Evolutionary conservation across 2,888 invertebrate genomes (phyloP).

Genomic region (Thyatira batis): DNA sequence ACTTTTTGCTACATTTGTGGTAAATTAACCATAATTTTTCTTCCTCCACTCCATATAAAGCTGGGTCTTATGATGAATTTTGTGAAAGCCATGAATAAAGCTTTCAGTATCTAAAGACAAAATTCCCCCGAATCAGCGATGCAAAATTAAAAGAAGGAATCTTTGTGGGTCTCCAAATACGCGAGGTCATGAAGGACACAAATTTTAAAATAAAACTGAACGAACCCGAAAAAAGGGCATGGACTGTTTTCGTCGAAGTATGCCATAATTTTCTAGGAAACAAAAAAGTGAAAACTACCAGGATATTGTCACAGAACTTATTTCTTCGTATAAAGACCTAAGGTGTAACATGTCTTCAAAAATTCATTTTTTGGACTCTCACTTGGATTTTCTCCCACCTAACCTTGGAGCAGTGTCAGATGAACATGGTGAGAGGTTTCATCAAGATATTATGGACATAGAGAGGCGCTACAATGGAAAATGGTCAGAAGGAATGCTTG

Average conservation of each 20-base stretch:
- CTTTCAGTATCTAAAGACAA: background rate
- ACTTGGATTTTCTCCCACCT: too few relatives aligned
- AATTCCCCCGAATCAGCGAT: constrained; percentile 4
- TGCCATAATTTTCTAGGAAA: too few relatives aligned
- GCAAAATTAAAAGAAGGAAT: constrained; percentile 6
- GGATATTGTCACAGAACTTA: constrained; percentile 8
- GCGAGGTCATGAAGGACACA: background rate
- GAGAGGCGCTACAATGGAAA: constrained; percentile 12
- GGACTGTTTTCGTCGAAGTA: too few relatives aligned
- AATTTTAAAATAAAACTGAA: too few relatives aligned
- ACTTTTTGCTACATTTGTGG: too few relatives aligned
- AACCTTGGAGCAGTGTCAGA: too few relatives aligned
- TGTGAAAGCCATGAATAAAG: too few relatives aligned
- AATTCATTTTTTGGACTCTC: constrained; percentile 7
- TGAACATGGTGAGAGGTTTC: too few relatives aligned
- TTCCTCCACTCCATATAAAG: too few relatives aligned
- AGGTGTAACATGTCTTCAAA: constrained; percentile 9
- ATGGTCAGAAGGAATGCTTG: constrained; percentile 4
- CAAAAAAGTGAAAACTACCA: constrained; percentile 7
- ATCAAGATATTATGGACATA: constrained; percentile 3
- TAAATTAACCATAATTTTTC: too few relatives aligned
- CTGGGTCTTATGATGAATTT: too few relatives aligned
- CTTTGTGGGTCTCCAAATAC: constrained; percentile 7
- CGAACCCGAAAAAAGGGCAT: too few relatives aligned
- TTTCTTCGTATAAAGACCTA: constrained; percentile 9